Evolutionary conservation across 2,888 invertebrate species (phyloP), one percentile per base, ranked within the genome.

Genomic region (Diarsia mendica): DNA sequence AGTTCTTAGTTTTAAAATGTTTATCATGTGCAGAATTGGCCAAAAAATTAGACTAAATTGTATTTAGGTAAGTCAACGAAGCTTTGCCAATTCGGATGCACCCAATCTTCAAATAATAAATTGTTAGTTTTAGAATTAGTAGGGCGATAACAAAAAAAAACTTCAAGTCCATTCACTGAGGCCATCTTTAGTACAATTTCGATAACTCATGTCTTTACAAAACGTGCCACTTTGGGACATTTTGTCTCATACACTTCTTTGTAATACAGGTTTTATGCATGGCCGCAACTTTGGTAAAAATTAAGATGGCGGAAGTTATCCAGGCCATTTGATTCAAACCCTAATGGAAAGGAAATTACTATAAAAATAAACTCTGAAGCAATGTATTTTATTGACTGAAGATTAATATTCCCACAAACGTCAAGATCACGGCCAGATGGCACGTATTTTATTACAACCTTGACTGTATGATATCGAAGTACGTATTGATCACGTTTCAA

Each of bases 331-430:
- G 8, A 39, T 39, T 39, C 39, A 39, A 39, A 39, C 39, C 39
- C 39, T 39, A 39, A 39, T 39, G 6, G 39, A 60, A 18, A 58
- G 9, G 11, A 9, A 58, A 61, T 61, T 39, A 2, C 61, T n/a
- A 11, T 13, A 39, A 39, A 61, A 61, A 60, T 33, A 44, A 6
- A 51, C 23, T 23, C 28, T 53, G 11, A 53, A 46, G 71, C 44
- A 51, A 39, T 23, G 10, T 53, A 61, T 28, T 28, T 28, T 28
- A 28, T n/a, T 53, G 15, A 46, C 11, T 23, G 39, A 33, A 15
- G 11, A 55, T 28, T 63, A 28, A 67, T 79, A 82, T 70, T 74
- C 78, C 75, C 44, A 66, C 60, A 49, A 67, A 74, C 76, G 10
- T 66, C 18, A 11, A 58, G 53, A 60, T 3, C 46, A 51, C 28